These are phyloP conservation scores for Zelleria hepariella DNA, from an alignment of 2,888 invertebrate genomes.

Conservation along the genomic window DNA sequence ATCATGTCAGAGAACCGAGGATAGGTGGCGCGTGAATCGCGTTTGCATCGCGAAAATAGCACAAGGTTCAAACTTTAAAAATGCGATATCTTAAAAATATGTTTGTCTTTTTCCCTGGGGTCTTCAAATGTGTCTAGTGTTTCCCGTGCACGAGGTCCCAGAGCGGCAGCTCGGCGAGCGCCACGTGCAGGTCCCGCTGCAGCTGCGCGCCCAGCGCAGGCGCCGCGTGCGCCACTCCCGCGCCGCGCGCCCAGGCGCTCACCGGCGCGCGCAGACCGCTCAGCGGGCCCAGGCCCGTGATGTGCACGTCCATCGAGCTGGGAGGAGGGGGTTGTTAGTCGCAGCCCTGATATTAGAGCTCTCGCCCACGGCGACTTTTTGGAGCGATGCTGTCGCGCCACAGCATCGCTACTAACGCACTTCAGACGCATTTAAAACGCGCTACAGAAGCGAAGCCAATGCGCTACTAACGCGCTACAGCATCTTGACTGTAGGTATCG, in stretches of 20 bases:
- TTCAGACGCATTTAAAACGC: no score
- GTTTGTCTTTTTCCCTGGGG: neutral
- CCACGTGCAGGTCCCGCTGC: constrained; percentile 41
- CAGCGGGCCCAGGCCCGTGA: constrained; percentile 56
- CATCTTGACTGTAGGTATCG: no score
- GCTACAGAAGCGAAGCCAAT: no score
- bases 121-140: neutral
- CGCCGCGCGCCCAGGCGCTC: constrained; percentile 28
- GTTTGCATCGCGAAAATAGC: neutral
- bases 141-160: constrained; percentile 29
- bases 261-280: constrained; percentile 36
- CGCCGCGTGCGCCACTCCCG: constrained; percentile 32
- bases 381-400: no score
- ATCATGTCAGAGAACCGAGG: no score
- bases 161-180: constrained; percentile 45
- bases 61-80: neutral
- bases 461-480: no score
- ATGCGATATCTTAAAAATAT: neutral
- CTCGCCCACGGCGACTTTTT: no score
- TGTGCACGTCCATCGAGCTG: constrained; percentile 60
- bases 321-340: no score
- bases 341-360: no score
- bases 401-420: no score
- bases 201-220: constrained; percentile 43
- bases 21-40: no score